Evolutionary conservation across 2,888 invertebrate species (phyloP), one percentile per base, ranked within the genome.

Genomic region (Busseola fusca): DNA sequence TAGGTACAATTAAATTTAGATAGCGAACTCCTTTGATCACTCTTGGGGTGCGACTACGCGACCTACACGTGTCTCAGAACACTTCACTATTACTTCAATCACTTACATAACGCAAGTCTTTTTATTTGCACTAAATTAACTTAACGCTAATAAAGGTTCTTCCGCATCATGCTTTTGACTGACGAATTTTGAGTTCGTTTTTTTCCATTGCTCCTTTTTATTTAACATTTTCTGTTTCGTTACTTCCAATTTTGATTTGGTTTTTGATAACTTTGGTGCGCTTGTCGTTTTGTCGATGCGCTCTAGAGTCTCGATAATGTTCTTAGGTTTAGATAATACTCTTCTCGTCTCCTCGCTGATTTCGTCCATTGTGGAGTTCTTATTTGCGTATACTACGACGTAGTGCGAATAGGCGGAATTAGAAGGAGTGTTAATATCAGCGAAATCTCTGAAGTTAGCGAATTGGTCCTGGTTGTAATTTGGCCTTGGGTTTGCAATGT

Each of bases 381-480:
- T 97, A 83, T 98, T 98, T 0, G 97, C 98, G 88, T 98, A 98
- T 0, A 98, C 98, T 0, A 98, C 97, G 45, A 98, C 98, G 78
- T 97, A 97, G 84, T 98, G 97, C 0, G 98, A 98, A 91, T 97
- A 98, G 10, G 98, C 98, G 2, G 95, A 93, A 87, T 98, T 98
- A 0, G 97, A 96, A 0, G 98, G 98, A 5, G 98, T 97, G 78
- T 98, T 98, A 69, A 98, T 98, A 86, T 98, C 98, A 0, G 98
- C 98, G 87, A 98, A 98, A 90, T 98, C 98, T 86, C 98, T 96
- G 94, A 98, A 98, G 89, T 98, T 98, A 7, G 98, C 98, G 88
- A 98, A 98, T 88, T 98, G 98, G 87, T 98, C 98, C 72, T 97
- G 97, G 40, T 97, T 97, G 83, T 97, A 97, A 65, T 97, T 97